Evolutionary conservation across 1,140 invertebrate genomes (phyloP).

Genomic region (Manduca sexta): DNA sequence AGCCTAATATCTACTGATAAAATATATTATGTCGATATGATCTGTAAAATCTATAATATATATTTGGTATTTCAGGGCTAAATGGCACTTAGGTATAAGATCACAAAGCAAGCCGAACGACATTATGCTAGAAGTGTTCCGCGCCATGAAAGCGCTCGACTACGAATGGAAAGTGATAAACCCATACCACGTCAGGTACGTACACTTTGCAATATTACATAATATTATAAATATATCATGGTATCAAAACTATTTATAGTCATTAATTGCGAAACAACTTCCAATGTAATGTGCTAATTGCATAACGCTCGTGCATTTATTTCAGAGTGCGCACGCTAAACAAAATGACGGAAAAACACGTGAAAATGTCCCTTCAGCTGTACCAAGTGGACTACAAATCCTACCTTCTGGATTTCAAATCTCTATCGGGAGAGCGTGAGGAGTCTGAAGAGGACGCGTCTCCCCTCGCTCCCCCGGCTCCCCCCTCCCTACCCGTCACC

Average conservation of each 20-base stretch:
- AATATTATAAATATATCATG: no score
- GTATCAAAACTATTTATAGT: neutral
- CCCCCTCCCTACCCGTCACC: constrained; percentile 46
- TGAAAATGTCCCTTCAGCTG: constrained; percentile 98
- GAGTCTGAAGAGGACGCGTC: constrained; percentile 75
- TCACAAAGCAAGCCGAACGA: constrained; percentile 99
- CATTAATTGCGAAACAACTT: no score
- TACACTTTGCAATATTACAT: neutral
- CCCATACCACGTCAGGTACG: constrained; percentile 88
- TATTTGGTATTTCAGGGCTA: constrained; percentile 78
- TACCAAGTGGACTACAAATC: constrained; percentile 99
- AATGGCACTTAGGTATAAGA: constrained; percentile 99
- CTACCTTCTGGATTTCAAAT: constrained; percentile 98
- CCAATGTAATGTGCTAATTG: neutral
- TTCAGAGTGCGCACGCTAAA: constrained; percentile 91
- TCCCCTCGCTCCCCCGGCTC: constrained; percentile 52
- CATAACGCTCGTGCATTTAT: neutral
- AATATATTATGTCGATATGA: no score
- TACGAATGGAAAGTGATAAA: constrained; percentile 99
- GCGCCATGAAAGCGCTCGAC: constrained; percentile 98
- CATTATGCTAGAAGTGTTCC: constrained; percentile 99
- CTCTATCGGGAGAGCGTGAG: constrained; percentile 85
- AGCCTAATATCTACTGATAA: neutral
- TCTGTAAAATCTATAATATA: no score
- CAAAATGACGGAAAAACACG: constrained; percentile 85